These are phyloP conservation scores for Drosophila eugracilis DNA, from an alignment of 1,140 invertebrate species.

Conservation along the genomic window DNA sequence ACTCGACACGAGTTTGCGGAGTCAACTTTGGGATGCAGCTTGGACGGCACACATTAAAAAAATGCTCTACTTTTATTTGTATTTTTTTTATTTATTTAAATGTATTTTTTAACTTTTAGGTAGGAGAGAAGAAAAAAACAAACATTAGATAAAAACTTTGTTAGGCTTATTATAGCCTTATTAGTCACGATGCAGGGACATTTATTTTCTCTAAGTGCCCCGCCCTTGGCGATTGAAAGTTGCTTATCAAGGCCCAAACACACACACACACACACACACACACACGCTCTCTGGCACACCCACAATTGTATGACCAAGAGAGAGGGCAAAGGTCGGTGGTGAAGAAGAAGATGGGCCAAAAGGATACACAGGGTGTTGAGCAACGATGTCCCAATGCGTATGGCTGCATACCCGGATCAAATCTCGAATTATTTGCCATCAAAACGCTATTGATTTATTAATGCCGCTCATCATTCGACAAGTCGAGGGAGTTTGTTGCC, in stretches of 20 bases:
- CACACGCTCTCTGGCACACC: too few relatives aligned
- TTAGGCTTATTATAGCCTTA: neutral
- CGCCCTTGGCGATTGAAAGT: neutral
- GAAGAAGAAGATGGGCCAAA: slow-evolving; percentile 15
- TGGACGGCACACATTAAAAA: neutral
- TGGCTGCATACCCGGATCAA: slow-evolving; percentile 35
- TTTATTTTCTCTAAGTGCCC: neutral
- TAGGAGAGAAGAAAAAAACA: neutral
- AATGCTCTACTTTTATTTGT: neutral
- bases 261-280: neutral
- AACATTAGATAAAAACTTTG: neutral
- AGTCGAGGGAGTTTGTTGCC: slow-evolving; percentile 21
- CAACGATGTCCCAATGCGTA: slow-evolving; percentile 26
- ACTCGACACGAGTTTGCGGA: slow-evolving; percentile 32
- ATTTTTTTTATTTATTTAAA: neutral
- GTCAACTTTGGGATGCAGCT: slow-evolving; percentile 5
- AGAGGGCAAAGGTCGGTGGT: neutral
- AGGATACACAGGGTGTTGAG: slow-evolving; percentile 23
- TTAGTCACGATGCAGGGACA: too few relatives aligned
- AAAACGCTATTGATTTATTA: slow-evolving; percentile 76
- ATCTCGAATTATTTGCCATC: slow-evolving; percentile 73
- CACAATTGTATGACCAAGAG: neutral
- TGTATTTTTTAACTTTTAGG: neutral
- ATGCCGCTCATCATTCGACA: slow-evolving; percentile 62
- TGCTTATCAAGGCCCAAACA: slow-evolving; percentile 8